phyloP scores from a whole-genome alignment of 2,888 invertebrate genomes.

The Eupithecia abbreviata region DNA sequence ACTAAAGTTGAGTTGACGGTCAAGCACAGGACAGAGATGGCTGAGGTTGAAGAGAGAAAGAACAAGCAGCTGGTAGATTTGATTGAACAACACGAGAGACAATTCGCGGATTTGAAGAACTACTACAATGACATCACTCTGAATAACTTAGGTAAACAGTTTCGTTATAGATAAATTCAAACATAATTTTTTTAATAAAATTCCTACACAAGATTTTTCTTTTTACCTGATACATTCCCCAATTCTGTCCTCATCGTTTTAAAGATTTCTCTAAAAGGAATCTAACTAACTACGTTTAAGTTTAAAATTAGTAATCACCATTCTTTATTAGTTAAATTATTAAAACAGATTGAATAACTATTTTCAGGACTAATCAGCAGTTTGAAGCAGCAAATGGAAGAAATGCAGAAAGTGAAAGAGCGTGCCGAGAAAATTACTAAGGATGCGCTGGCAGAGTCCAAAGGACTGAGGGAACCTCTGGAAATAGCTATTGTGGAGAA shows the following conservation, averaged over 20 bases:
- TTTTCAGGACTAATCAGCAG: constrained; percentile 89
- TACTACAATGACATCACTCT: constrained; percentile 97
- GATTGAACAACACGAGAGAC: constrained; percentile 91
- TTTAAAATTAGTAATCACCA: background rate
- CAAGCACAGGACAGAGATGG: constrained; percentile 91
- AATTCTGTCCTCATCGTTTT: too few relatives aligned
- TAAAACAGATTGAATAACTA: background rate
- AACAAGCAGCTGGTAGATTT: constrained; percentile 92
- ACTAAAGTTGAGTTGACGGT: constrained; percentile 89
- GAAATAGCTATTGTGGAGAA: constrained; percentile 88
- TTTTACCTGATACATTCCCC: too few relatives aligned
- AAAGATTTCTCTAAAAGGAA: too few relatives aligned
- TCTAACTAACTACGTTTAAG: too few relatives aligned
- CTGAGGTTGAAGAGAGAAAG: constrained; percentile 95
- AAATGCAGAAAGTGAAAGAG: constrained; percentile 89
- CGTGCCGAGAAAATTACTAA: constrained; percentile 88
- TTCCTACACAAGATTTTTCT: background rate
- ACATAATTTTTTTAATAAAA: background rate
- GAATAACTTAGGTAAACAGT: constrained; percentile 90
- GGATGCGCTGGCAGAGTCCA: constrained; percentile 89
- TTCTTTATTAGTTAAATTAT: background rate
- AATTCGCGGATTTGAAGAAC: constrained; percentile 94
- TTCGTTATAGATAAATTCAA: background rate
- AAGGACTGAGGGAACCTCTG: constrained; percentile 88
- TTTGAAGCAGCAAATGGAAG: constrained; percentile 90